Evolutionary conservation across 2,113 vertebrate species (phyloP), one percentile per base, ranked within the genome.

Genomic region (Perccottus glenii): DNA sequence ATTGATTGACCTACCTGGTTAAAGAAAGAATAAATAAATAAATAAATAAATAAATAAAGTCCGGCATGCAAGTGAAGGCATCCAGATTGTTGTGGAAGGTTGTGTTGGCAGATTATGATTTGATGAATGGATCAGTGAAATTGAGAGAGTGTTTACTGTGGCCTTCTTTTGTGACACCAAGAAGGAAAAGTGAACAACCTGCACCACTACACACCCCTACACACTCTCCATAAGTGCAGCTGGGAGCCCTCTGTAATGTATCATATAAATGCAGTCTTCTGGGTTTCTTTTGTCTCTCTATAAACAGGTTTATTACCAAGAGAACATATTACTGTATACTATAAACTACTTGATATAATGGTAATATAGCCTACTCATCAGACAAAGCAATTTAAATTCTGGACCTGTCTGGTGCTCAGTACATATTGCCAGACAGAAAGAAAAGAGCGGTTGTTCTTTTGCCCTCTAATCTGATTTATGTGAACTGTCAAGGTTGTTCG

Each of bases 71-170:
- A 78, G 3, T 70, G 61, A 83, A 77, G 51, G 60, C 60, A 57
- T 60, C 58, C 80, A 78, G 81, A 85, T 72, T 84, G 77, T 78
- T 75, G 63, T 32, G n/a, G 51, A 6, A 77, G 66, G 36, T 64
- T 73, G n/a, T 52, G 16, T 68, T 55, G 52, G 12, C 64, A 50
- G 43, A 52, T 83, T 55, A 57, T 27, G 60, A 81, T 70, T 19
- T 56, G 40, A 56, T 70, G 65, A 74, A 70, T 7, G 55, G 45
- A 57, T 15, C 42, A 67, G 57, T 19, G 38, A 60, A 58, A 60
- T 36, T 78, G n/a, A 50, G 44, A 62, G 52, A 16, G 45, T 53
- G 5, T 16, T 33, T 33, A 11, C 32, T 46, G 11, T n/a, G 14
- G 32, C 11, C 14, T 45, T 32, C 50, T 53, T 35, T 38, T 38